Conservation (phyloP, 1,140 invertebrate genomes). For the Aphidius ervi region DNA sequence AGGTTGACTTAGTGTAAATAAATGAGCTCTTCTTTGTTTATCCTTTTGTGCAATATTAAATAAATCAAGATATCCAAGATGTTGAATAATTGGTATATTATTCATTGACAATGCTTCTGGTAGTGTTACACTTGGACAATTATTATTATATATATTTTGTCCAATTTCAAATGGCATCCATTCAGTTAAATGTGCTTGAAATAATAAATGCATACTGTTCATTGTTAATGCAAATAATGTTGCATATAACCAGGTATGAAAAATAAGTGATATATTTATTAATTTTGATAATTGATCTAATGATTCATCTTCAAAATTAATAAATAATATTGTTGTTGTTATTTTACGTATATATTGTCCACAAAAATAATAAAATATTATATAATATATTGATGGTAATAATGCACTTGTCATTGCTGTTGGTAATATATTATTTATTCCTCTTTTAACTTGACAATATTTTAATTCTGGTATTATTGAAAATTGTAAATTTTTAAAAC, state of each 20-base stretch:
- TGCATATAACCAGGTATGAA: constrained; percentile 65
- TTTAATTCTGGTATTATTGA: constrained; percentile 65
- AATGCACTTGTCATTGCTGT: constrained; percentile 57
- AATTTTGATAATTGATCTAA: constrained; percentile 54
- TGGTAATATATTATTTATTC: constrained; percentile 55
- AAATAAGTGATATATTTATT: constrained; percentile 54
- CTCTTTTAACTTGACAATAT: constrained; percentile 59
- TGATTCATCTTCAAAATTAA: constrained; percentile 48
- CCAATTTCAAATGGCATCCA: constrained; percentile 56
- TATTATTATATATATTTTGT: constrained; percentile 23
- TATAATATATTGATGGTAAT: constrained; percentile 60
- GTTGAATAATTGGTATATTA: constrained; percentile 63
- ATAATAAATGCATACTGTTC: constrained; percentile 65
- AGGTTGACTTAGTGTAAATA: constrained; percentile 71
- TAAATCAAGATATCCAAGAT: constrained; percentile 68
- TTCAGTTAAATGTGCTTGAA: constrained; percentile 66
- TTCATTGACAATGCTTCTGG: constrained; percentile 56
- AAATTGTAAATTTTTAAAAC: constrained; percentile 49
- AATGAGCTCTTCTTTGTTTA: constrained; percentile 52
- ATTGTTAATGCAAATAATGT: constrained; percentile 64
- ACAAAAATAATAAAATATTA: constrained; percentile 58
- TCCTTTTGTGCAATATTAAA: constrained; percentile 60
- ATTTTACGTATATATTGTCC: constrained; percentile 44
- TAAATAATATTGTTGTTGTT: constrained; percentile 26
- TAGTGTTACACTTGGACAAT: constrained; percentile 41